phyloP scores from a whole-genome alignment of 1,140 invertebrate species.

The Ditylenchus dipsaci region DNA sequence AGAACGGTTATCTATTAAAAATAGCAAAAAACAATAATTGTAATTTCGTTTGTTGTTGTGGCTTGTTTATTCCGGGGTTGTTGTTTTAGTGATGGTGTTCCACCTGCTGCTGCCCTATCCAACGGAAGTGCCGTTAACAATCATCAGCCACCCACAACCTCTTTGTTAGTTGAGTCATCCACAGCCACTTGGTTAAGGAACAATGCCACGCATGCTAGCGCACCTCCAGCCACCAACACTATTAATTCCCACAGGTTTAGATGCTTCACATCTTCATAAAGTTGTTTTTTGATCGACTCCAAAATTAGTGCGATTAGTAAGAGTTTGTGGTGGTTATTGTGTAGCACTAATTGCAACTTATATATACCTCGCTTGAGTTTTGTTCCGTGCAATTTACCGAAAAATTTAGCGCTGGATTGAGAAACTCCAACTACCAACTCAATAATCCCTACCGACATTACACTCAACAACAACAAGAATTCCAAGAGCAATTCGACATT shows the following conservation, averaged over 20 bases:
- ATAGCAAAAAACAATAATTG: no score
- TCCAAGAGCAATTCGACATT: conserved; percentile 1
- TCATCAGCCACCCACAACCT: neutral
- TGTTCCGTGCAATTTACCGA: no score
- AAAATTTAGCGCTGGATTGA: no score
- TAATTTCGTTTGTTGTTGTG: no score
- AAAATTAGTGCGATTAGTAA: no score
- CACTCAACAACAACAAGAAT: neutral
- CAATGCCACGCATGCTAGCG: neutral
- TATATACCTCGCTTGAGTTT: no score
- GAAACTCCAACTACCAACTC: neutral
- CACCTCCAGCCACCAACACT: neutral
- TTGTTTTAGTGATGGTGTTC: neutral
- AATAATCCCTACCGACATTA: neutral
- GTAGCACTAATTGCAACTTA: no score
- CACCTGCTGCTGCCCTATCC: neutral
- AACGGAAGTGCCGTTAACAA: neutral
- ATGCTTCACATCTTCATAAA: neutral
- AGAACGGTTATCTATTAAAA: no score
- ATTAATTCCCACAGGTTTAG: neutral
- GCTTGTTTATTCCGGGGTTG: neutral
- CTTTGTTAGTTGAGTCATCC: neutral
- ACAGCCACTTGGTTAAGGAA: neutral
- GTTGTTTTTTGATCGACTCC: no score
- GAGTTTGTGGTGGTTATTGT: no score